These are phyloP conservation scores for Tachuris rubrigastra DNA, from an alignment of 2,113 vertebrate species.

Conservation along the genomic window DNA sequence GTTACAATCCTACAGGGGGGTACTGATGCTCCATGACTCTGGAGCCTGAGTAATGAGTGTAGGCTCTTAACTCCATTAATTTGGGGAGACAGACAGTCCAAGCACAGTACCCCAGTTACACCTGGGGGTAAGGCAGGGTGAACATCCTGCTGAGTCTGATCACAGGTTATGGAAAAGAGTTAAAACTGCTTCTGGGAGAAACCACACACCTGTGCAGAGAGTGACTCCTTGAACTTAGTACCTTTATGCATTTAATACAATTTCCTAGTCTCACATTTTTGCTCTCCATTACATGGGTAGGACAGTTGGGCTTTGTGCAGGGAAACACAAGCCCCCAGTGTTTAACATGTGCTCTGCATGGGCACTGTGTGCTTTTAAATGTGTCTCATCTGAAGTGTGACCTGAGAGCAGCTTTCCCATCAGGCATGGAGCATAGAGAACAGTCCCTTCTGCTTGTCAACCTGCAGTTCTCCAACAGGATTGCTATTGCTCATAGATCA, in stretches of 20 bases:
- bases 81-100: neutral
- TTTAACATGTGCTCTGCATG: accelerated
- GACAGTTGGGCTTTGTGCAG: neutral
- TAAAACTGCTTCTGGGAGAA: neutral
- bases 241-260: neutral
- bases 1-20: neutral
- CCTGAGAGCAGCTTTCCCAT: neutral
- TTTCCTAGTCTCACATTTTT: neutral
- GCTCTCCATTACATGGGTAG: neutral
- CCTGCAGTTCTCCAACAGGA: neutral
- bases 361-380: neutral
- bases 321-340: neutral
- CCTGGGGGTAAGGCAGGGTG: neutral
- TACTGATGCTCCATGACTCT: accelerated
- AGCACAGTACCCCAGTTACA: neutral
- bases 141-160: neutral
- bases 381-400: neutral
- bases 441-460: neutral
- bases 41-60: neutral
- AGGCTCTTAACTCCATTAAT: neutral
- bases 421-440: neutral
- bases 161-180: neutral
- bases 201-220: neutral
- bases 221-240: neutral
- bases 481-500: neutral